Base-by-base conservation (phyloP, 2,797 vertebrate species). In the Silurus aristotelis region DNA sequence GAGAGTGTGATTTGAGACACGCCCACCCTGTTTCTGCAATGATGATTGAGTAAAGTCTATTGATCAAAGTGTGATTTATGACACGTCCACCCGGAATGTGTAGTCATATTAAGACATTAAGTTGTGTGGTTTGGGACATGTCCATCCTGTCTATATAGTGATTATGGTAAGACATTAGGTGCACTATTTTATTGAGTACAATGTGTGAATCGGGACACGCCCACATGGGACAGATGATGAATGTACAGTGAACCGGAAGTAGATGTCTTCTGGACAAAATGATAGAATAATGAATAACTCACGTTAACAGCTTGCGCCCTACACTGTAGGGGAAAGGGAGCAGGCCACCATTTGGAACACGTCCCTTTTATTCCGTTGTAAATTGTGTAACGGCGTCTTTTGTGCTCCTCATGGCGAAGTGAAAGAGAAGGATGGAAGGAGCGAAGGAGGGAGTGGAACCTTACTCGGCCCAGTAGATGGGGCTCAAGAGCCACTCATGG, bases 381-480 rank as follows among this genome's bases (percentile, higher is more conserved):
- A 38, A 38, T 38, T 38, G 38, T 38, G 38, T 38, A 38, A 5
- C 38, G 3, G 38, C 38, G 38, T 52, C 10, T 10, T 52, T 52
- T 52, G 48, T 52, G 48, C 48, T 52, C 48, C 38, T 38, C 38
- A 4, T 38, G 38, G 38, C 38, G 38, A 38, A 52, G 48, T 10
- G 48, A 52, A 52, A 52, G 48, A 52, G 48, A 52, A 10, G 48
- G 48, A 52, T 52, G 48, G 48, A 52, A 52, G 48, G 48, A 52
- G 48, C 48, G 48, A 52, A 52, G 48, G 48, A 52, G 48, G 46
- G 38, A 82, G 85, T n/a, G 84, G 79, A 22, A 79, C 52, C 52
- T 72, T 67, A 52, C 66, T 81, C 79, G 72, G 84, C 64, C 91
- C 91, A 91, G 90, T 89, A 91, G 91, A 92, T 92, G 91, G 91